phyloP scores from a whole-genome alignment of 2,797 vertebrate species.

The Tokudaia tokunoshimensis region DNA sequence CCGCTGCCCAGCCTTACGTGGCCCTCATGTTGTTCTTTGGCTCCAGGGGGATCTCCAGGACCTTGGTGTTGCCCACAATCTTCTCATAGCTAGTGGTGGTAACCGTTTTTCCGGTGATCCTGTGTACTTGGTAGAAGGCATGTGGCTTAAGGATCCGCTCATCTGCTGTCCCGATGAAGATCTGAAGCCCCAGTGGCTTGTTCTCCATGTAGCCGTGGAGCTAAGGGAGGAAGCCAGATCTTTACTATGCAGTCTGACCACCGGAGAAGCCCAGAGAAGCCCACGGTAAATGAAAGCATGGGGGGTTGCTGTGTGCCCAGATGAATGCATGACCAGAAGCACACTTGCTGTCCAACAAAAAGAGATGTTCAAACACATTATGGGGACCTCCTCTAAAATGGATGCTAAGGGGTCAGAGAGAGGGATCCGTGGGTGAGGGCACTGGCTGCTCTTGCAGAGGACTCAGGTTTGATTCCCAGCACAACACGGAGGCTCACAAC shows the following conservation, averaged over 20 bases:
- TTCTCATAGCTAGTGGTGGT: constrained; percentile 99
- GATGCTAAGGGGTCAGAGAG: background rate
- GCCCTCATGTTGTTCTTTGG: constrained; percentile 99
- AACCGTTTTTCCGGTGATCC: constrained; percentile 99
- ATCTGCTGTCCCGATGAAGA: constrained; percentile 98
- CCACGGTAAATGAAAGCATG: rapidly evolving
- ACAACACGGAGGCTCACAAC: background rate
- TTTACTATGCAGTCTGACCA: rapidly evolving
- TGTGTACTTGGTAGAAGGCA: constrained; percentile 99
- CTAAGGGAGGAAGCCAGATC: constrained; percentile 86
- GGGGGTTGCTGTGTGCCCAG: rapidly evolving
- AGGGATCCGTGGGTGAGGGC: background rate
- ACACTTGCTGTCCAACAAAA: background rate
- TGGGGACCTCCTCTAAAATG: background rate
- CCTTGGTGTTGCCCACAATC: constrained; percentile 95
- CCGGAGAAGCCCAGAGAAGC: background rate
- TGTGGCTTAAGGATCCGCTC: constrained; percentile 98
- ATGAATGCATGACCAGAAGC: background rate
- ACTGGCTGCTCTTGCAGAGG: background rate
- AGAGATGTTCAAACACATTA: rapidly evolving
- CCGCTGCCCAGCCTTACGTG: constrained; percentile 90
- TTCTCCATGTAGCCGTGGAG: constrained; percentile 97
- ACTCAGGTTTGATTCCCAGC: background rate
- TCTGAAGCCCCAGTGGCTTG: constrained; percentile 96
- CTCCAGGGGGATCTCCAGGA: constrained; percentile 97